Evolutionary conservation across 1,140 invertebrate species (phyloP).

Genomic region (Aphidius ervi): DNA sequence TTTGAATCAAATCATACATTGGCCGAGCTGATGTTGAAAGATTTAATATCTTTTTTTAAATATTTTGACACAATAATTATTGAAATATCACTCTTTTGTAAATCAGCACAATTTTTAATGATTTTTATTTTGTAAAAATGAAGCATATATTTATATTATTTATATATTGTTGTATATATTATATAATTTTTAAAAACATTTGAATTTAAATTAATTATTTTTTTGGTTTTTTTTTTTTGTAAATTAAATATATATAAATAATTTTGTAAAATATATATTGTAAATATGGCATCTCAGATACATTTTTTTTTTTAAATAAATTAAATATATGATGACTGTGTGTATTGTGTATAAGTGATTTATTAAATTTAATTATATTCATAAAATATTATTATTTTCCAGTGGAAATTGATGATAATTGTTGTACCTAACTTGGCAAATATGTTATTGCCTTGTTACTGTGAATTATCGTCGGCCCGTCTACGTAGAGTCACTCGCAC

Average conservation of each 20-base stretch:
- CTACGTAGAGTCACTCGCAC: constrained; percentile 53
- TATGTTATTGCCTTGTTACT: constrained; percentile 38
- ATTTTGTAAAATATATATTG: not conserved
- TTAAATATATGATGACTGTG: constrained; percentile 4
- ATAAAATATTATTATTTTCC: not conserved
- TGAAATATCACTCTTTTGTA: not conserved
- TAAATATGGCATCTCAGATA: too few relatives aligned
- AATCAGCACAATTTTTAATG: too few relatives aligned
- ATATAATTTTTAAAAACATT: too few relatives aligned
- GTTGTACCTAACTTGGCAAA: constrained; percentile 42
- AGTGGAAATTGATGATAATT: constrained; percentile 28
- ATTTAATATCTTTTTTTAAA: not conserved
- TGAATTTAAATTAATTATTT: too few relatives aligned
- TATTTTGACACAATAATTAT: not conserved
- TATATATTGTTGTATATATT: too few relatives aligned
- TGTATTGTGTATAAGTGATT: not conserved
- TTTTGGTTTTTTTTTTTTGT: not conserved
- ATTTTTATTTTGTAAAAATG: too few relatives aligned
- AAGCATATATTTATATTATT: too few relatives aligned
- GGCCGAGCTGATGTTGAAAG: not conserved
- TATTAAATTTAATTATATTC: too few relatives aligned
- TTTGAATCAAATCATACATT: constrained; percentile 17
- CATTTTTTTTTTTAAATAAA: not conserved
- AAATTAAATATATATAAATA: constrained; percentile 3
- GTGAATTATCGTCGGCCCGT: constrained; percentile 51